Base-by-base conservation (phyloP, 2,797 vertebrate species). In the Epinephelus awoara region DNA sequence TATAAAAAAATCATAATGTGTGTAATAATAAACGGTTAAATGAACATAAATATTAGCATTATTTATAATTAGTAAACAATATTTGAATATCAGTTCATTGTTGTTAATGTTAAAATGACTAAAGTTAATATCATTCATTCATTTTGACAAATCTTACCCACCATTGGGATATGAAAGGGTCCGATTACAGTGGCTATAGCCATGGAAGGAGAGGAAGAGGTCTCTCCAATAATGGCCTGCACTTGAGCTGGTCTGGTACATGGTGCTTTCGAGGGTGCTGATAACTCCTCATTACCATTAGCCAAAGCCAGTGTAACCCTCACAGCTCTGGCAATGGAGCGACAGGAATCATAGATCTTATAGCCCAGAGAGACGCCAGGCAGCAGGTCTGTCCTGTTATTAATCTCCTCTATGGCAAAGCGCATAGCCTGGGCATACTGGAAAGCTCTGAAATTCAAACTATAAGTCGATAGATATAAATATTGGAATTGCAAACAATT, bases 381-480 rank as follows among this genome's bases (percentile, higher is more conserved):
- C 47, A 94, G 79, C 18, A 94, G 79, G 47, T 85, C 80, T 57
- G 92, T 87, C 40, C 86, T 93, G 81, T 93, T 92, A 64, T 94
- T 94, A 21, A 94, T 93, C 80, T 95, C 93, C 67, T 93, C 93
- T 19, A 94, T 87, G 15, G 93, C 91, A 79, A 93, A 95, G 5
- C 91, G 76, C 93, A 94, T 90, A 1, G 93, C 79, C 50, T 94
- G 92, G 6, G 85, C 85, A 77, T 75, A 92, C 68, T 94, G 94
- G 81, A 95, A 92, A 8, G 71, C 92, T 80, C 91, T 93, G 82
- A 89, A 91, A 85, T 77, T 91, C 46, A 94, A 79, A 79, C 93
- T 94, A 54, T 8, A 77, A 34, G 15, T 1, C 15, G 13, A 66
- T 23, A 47, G 19, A 63, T 18, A 10, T 21, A 8, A 61, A 38